Percentiles rank a stretch among this genome's conserved stretches.
Evolutionary conservation across 2,888 invertebrate genomes (phyloP).

Genomic region (Panorpa germanica): DNA sequence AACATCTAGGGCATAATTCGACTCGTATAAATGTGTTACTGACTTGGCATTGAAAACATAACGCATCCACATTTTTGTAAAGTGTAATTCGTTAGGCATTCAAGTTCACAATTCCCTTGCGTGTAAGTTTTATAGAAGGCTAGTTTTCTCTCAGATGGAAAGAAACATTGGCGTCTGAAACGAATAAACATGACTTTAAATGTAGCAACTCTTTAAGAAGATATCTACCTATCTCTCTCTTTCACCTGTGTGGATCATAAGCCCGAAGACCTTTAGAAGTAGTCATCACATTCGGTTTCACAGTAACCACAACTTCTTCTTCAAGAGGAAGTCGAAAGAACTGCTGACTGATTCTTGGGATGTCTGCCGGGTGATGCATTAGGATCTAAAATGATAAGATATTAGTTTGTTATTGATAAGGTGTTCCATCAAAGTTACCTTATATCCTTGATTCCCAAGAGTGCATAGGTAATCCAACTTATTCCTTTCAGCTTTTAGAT

Average conservation of each 20-base stretch:
- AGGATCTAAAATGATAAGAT: constrained; percentile 32
- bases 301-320: constrained; percentile 39
- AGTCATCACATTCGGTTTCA: constrained; percentile 48
- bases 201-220: constrained; percentile 19
- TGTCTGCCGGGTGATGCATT: constrained; percentile 40
- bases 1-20: constrained; percentile 2
- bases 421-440: too few species aligned
- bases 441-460: constrained; percentile 56
- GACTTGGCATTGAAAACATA: constrained; percentile 47
- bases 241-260: constrained; percentile 32
- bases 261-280: constrained; percentile 33
- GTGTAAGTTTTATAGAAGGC: constrained; percentile 49
- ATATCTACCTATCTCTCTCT: constrained; percentile 19
- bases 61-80: constrained; percentile 42
- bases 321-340: constrained; percentile 39
- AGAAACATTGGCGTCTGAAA: constrained; percentile 44
- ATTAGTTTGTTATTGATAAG: too few species aligned
- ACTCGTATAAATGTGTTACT: constrained; percentile 3
- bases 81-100: constrained; percentile 51
- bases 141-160: constrained; percentile 41
- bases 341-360: constrained; percentile 37
- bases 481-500: constrained; percentile 33
- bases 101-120: constrained; percentile 53
- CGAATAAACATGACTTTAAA: too few species aligned
- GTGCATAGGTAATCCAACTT: constrained; percentile 51